Percentiles rank a stretch among this genome's conserved stretches.
Conservation (phyloP, 1,140 invertebrate species). For the Reticulitermes speratus region DNA sequence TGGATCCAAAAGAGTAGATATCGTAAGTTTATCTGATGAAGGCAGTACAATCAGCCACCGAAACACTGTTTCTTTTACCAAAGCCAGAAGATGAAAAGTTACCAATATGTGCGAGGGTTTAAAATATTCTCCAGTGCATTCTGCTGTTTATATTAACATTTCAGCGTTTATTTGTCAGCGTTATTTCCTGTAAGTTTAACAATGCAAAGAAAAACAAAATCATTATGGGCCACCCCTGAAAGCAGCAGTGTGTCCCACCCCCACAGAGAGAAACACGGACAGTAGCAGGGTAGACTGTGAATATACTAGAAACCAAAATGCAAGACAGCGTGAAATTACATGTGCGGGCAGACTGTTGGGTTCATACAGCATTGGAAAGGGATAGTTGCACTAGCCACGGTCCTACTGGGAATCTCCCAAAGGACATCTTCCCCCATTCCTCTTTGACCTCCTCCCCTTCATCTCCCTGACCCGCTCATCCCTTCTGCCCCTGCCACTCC, state of each 20-base stretch:
- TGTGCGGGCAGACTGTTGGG: constrained; percentile 13
- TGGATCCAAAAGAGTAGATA: no score
- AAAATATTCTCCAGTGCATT: no score
- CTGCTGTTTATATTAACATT: no score
- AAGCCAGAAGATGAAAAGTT: no score
- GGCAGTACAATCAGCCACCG: no score
- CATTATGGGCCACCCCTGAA: background rate
- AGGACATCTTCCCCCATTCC: background rate
- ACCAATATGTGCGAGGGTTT: no score
- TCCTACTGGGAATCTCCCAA: background rate
- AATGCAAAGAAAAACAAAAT: background rate
- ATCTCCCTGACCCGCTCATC: constrained; percentile 15
- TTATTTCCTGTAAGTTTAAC: background rate
- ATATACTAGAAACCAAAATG: constrained; percentile 29
- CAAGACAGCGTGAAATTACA: constrained; percentile 26
- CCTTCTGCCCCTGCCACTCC: background rate
- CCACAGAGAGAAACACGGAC: constrained; percentile 5
- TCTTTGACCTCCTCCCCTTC: constrained; percentile 17
- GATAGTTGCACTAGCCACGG: background rate
- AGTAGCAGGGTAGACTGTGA: constrained; percentile 12
- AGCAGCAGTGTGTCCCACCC: background rate
- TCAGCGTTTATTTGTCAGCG: no score
- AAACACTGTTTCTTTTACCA: no score
- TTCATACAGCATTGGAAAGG: background rate
- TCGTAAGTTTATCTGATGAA: no score